These are phyloP conservation scores for Hybognathus amarus DNA, from an alignment of 2,797 vertebrate genomes.

Conservation along the genomic window DNA sequence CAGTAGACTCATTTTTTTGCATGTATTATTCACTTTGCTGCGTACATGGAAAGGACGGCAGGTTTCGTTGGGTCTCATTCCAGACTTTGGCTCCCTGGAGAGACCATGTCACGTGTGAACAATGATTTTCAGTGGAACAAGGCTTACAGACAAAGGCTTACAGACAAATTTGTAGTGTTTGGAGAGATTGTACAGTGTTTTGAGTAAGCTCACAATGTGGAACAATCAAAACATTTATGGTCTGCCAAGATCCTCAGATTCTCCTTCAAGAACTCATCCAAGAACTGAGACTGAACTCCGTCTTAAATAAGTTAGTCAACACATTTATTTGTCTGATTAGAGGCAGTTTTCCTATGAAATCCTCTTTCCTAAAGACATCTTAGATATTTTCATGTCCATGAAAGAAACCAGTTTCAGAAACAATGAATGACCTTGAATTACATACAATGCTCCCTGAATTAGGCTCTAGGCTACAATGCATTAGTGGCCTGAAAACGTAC, in stretches of 20 bases:
- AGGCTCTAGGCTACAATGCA: neutral
- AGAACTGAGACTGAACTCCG: neutral
- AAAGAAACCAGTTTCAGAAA: neutral
- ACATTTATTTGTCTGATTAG: neutral
- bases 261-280: neutral
- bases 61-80: conserved; percentile 12
- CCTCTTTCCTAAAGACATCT: neutral
- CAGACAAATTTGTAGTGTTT: conserved; percentile 9
- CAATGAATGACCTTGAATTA: neutral
- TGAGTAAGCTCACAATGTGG: conserved; percentile 10
- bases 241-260: conserved; percentile 33
- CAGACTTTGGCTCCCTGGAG: conserved; percentile 43
- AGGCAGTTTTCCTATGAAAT: neutral
- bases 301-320: neutral
- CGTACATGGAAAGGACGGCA: conserved; percentile 11
- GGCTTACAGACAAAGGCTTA: conserved; percentile 8
- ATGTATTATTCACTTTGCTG: conserved; percentile 64
- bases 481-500: neutral
- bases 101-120: neutral
- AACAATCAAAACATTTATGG: conserved; percentile 6
- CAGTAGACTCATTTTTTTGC: conserved; percentile 73
- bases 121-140: neutral
- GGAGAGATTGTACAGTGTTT: neutral
- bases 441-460: neutral
- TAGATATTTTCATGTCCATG: neutral